These are phyloP conservation scores for Phalangium opilio DNA, from an alignment of 2,888 invertebrate species.

Conservation along the genomic window DNA sequence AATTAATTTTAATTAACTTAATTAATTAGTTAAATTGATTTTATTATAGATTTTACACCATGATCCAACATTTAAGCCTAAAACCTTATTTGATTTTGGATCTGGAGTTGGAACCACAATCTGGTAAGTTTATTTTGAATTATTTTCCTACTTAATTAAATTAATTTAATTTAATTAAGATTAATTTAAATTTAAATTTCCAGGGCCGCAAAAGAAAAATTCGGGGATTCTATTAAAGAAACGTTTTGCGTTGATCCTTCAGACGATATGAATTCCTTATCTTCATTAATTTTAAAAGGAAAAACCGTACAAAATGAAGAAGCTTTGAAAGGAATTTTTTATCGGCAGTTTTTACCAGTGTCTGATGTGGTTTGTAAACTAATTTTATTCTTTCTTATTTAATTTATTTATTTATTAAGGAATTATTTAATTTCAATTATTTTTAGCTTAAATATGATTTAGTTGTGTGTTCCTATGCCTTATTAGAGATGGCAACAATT, in stretches of 20 bases:
- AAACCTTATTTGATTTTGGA: conserved; percentile 73
- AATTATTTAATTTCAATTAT: no score
- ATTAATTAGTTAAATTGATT: conserved; percentile 1
- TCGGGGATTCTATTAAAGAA: conserved; percentile 57
- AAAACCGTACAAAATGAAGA: no score
- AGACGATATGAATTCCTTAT: conserved; percentile 61
- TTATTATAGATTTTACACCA: conserved; percentile 39
- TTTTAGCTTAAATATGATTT: conserved; percentile 52
- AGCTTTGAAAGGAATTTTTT: conserved; percentile 44
- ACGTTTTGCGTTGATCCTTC: conserved; percentile 74
- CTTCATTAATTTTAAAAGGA: conserved; percentile 49
- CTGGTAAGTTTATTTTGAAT: conserved; percentile 40
- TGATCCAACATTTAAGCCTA: conserved; percentile 52
- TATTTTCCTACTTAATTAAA: conserved; percentile 2
- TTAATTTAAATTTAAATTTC: conserved; percentile 1
- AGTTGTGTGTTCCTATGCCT: conserved; percentile 59
- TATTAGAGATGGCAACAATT: conserved; percentile 59
- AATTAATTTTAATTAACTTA: background rate
- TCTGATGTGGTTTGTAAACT: conserved; percentile 35
- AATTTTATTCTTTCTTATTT: conserved; percentile 7
- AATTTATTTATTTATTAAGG: no score
- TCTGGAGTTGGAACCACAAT: conserved; percentile 73
- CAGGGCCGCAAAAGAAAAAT: conserved; percentile 55
- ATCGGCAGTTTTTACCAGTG: conserved; percentile 66
- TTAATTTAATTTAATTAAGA: conserved; percentile 8